Conservation (phyloP, 2,797 vertebrate genomes). For the Petrocephalus sullivani region DNA sequence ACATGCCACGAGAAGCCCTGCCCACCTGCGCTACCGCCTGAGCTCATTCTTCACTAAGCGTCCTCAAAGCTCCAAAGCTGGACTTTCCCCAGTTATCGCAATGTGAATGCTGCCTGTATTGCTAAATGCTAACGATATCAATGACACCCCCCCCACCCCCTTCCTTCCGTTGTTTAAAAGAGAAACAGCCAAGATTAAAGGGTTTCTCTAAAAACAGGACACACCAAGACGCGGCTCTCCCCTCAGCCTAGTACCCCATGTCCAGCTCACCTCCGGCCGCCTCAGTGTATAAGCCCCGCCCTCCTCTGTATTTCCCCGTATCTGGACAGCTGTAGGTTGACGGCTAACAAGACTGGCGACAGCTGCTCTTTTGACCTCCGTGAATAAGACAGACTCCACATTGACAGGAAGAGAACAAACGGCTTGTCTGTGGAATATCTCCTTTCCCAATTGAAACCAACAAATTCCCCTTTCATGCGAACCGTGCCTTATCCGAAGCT, state of each 20-base stretch:
- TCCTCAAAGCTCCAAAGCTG: not conserved
- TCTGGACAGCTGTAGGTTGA: slow-evolving; percentile 7
- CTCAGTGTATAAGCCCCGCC: slow-evolving; percentile 11
- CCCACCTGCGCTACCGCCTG: not conserved
- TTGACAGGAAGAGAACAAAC: slow-evolving; percentile 39
- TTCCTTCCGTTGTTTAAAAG: not conserved
- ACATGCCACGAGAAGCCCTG: not conserved
- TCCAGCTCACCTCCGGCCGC: not conserved
- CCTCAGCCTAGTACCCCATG: slow-evolving; percentile 26
- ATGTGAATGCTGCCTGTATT: not conserved
- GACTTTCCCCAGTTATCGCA: not conserved
- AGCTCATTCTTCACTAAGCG: not conserved
- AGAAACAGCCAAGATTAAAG: not conserved
- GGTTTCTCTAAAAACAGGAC: not conserved
- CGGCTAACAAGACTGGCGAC: slow-evolving; percentile 25
- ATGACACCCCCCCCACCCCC: not conserved
- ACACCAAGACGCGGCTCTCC: not conserved
- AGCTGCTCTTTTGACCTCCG: slow-evolving; percentile 27
- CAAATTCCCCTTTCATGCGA: not conserved
- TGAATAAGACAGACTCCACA: slow-evolving; percentile 23
- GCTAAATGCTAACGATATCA: not conserved
- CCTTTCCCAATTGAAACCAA: not conserved
- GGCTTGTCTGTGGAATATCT: slow-evolving; percentile 37
- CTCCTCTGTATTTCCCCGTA: slow-evolving; percentile 24
- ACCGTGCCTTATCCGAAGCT: not conserved